Evolutionary conservation across 2,113 vertebrate genomes (phyloP), one percentile per base, ranked within the genome.

Genomic region (Ifrita kowaldi): DNA sequence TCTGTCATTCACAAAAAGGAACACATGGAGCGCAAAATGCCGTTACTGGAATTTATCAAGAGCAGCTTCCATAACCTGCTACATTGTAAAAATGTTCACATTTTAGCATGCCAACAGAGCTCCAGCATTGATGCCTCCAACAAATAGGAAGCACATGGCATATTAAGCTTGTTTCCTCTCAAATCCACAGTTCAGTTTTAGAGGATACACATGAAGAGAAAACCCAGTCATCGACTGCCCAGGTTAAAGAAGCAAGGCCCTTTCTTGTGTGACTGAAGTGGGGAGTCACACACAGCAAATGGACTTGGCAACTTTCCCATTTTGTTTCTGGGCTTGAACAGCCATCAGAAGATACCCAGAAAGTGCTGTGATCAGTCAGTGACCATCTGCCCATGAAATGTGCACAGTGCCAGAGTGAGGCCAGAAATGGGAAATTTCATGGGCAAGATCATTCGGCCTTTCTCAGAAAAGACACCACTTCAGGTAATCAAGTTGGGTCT

Each of bases 91-190:
- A 97, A 57, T 39, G 60, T 93, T 96, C 87, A 52, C 41, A 47
- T 95, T 95, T 97, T 92, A 95, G 49, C 81, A 60, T 87, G 85
- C 93, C 84, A 92, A 71, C 9, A 28, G 73, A 90, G n/a, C 76
- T 93, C 79, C 91, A 89, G 64, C 55, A 63, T 3, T 57, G 87
- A 97, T 96, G 82, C 71, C 79, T 93, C 90, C 93, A 80, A 87
- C 89, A 96, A 94, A 93, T 96, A 93, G 67, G 71, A 97, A 95
- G 90, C 94, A 97, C 84, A 96, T 97, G 94, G 92, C 64, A 68
- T 79, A 87, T 90, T 96, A 86, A 86, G 83, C 84, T 93, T 59
- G 16, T 88, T 96, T 96, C 85, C 74, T 93, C 80, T 79, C 69
- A 75, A 75, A 76, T 35, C 56, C 57, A 16, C 3, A 0, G 53